A percentile compares a stretch with the other conserved stretches of the same genome.
Evolutionary conservation across 2,797 vertebrate species (phyloP).

Genomic region (Chaetophractus vellerosus): DNA sequence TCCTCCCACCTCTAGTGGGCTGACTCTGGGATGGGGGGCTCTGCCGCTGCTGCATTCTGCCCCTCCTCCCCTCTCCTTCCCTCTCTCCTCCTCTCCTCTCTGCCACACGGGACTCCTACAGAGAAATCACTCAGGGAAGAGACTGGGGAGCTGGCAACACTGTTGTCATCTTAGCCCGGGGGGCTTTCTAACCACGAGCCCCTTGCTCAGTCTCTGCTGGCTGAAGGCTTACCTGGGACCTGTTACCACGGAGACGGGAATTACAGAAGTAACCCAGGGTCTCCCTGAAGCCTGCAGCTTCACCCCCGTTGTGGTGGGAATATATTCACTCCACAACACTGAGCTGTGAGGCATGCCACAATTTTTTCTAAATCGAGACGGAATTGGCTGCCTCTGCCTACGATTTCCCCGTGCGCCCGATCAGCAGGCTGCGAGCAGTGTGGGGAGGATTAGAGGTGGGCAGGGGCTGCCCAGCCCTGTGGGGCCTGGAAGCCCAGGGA

Average conservation of each 20-base stretch:
- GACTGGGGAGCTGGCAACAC: not conserved
- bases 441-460: too few species aligned
- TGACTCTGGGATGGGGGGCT: too few species aligned
- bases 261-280: constrained; percentile 17
- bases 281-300: not conserved
- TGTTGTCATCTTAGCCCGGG: not conserved
- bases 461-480: not conserved
- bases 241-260: constrained; percentile 70
- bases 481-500: not conserved
- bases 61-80: not conserved
- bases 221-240: not conserved
- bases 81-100: not conserved
- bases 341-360: not conserved
- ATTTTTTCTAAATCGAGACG: not conserved
- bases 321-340: not conserved
- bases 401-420: not conserved
- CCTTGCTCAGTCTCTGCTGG: not conserved
- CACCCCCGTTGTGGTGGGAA: not conserved
- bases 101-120: not conserved
- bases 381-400: not conserved
- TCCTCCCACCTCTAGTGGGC: too few species aligned
- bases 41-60: not conserved
- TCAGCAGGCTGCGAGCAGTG: not conserved
- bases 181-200: not conserved
- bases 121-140: not conserved